These are phyloP conservation scores for Eulemur macaco DNA, from an alignment of 2,113 vertebrate species.

Conservation along the genomic window DNA sequence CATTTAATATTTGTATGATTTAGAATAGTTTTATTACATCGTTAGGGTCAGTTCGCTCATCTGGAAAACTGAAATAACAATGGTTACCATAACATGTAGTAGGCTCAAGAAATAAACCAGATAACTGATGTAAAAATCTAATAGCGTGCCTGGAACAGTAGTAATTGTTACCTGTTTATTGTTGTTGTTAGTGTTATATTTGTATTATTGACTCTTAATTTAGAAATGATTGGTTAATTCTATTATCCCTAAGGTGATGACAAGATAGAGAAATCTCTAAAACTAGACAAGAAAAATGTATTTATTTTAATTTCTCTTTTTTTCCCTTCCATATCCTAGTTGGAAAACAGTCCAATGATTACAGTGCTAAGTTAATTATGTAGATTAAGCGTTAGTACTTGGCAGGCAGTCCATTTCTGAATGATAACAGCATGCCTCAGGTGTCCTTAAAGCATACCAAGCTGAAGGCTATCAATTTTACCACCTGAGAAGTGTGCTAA, in stretches of 20 bases:
- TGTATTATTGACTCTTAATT: not conserved
- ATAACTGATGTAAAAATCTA: not conserved
- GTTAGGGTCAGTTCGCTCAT: not conserved
- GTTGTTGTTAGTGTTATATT: not conserved
- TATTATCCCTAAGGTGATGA: not conserved
- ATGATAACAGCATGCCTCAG: conserved; percentile 10
- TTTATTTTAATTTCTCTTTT: not conserved
- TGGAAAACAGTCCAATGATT: not conserved
- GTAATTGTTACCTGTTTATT: not conserved
- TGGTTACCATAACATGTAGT: not conserved
- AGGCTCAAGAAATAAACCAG: not conserved
- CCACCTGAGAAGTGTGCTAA: conserved; percentile 61
- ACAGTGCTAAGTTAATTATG: not conserved
- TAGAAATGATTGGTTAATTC: not conserved
- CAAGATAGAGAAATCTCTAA: not conserved
- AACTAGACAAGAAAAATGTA: not conserved
- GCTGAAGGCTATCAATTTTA: conserved; percentile 49
- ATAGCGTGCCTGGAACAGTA: not conserved
- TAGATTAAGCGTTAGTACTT: conserved; percentile 13
- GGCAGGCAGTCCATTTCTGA: not conserved
- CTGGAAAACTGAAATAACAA: not conserved
- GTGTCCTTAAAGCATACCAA: conserved; percentile 36
- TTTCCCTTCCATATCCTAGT: not conserved
- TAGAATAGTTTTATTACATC: not conserved
- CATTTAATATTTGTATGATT: not conserved